Evolutionary conservation across 2,113 vertebrate species (phyloP), one percentile per base, ranked within the genome.

Genomic region (Columbina picui): DNA sequence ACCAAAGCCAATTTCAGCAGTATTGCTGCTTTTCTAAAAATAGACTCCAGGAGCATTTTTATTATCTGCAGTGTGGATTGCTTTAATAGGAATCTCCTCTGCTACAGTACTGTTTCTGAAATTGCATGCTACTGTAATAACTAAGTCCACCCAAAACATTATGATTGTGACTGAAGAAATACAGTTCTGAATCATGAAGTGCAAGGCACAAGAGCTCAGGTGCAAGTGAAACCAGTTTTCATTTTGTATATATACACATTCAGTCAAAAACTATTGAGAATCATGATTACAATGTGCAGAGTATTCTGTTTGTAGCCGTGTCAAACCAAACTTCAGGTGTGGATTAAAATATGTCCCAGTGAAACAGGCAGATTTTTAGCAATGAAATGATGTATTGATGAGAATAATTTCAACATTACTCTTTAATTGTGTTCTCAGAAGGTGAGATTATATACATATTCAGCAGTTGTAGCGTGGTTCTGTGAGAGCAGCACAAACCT

Each of bases 1-100:
- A 6, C 38, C 61, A 75, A 55, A 73, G 15, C 38, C 74, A 87
- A 50, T 92, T 86, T 87, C 70, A 94, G 74, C 68, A 43, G 23
- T 63, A 52, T 78, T 89, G 43, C 45, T 91, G 23, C 36, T 93
- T 87, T 90, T 79, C 74, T 86, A 88, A 92, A 92, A 97, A 78
- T 59, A 89, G 64, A 56, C 50, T 75, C 17, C n/a, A 34, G 32
- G 27, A 88, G 8, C 41, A 86, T 89, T 67, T 89, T 93, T 73
- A 36, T 80, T 63, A 19, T 59, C 73, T 89, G 36, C 78, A 55
- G 32, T 32, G 52, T 39, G 70, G 85, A 74, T 73, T 85, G 32
- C 76, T 91, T 90, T 86, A 79, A 52, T 65, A 39, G 19, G 41
- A 87, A 91, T 26, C 27, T 93, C 43, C 53, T 95, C 90, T 78